Evolutionary conservation across 2,888 invertebrate species (phyloP), one percentile per base, ranked within the genome.

Genomic region (Andrena bucephala): DNA sequence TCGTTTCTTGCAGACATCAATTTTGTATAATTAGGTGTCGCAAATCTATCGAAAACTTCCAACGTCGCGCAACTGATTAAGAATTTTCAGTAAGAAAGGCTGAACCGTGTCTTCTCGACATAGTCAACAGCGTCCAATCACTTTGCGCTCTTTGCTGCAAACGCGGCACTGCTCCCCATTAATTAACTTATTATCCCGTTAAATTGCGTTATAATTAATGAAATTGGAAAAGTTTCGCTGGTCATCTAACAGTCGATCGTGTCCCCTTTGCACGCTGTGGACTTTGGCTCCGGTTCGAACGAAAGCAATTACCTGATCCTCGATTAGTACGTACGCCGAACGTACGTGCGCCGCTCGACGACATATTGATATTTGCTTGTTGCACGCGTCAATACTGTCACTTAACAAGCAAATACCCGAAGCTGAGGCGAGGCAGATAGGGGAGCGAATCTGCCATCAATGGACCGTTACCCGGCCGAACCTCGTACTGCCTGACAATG

Each of bases 341-440:
- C 42, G 83, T 77, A 69, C 74, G 77, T 70, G 77, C 79, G 74
- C 63, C 70, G 72, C 52, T 36, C 83, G 70, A 60, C 83, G 87
- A 84, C 87, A 87, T 87, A 90, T 89, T 86, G 90, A 86, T 88
- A 89, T 91, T 91, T 90, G 87, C 87, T 85, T 85, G 87, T 87
- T 85, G 83, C 80, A 85, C 85, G 86, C 90, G 86, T 89, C 90
- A 87, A 89, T 89, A 88, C 85, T 85, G 88, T 85, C 90, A 89
- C 86, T 88, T 89, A 87, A 87, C 89, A 85, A 85, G 88, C 88
- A 89, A 91, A 91, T 91, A 91, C 86, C 86, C 86, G 84, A 86
- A 83, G 78, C 75, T 71, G 77, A 82, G 71, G 86, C 88, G 82
- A 85, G 81, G 79, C 82, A 87, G 87, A 87, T 80, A 82, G 88